These are phyloP conservation scores for Zosterops borbonicus DNA, from an alignment of 2,113 vertebrate genomes.

Conservation along the genomic window DNA sequence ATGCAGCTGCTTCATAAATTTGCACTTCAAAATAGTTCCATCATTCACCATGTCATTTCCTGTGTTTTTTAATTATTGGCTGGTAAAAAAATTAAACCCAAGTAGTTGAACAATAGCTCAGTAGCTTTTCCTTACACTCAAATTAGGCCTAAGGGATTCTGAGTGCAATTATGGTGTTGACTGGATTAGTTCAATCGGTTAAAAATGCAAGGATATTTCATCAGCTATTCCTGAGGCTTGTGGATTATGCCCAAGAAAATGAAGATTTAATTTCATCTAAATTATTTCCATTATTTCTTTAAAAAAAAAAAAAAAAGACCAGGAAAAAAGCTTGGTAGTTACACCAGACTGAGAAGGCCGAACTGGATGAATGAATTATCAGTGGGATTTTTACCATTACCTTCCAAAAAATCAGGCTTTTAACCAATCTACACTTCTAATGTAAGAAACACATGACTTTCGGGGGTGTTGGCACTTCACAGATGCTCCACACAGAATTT, in stretches of 20 bases:
- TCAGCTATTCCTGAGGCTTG: slow-evolving; percentile 29
- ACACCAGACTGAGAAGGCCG: not conserved
- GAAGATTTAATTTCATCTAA: slow-evolving; percentile 32
- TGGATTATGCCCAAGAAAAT: slow-evolving; percentile 55
- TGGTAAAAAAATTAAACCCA: slow-evolving; percentile 29
- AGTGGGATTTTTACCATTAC: not conserved
- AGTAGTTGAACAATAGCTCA: slow-evolving; percentile 7
- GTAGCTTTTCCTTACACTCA: slow-evolving; percentile 26
- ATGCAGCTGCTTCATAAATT: slow-evolving; percentile 54
- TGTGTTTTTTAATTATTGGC: slow-evolving; percentile 56
- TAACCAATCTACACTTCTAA: not conserved
- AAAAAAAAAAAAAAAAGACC: not conserved
- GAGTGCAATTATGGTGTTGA: slow-evolving; percentile 2
- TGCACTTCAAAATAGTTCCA: slow-evolving; percentile 49
- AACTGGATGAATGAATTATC: not conserved
- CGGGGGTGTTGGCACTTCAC: not conserved
- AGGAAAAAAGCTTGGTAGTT: not conserved
- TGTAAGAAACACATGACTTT: not conserved
- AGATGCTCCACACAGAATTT: not conserved
- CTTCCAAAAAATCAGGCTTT: not conserved
- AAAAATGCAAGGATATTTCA: slow-evolving; percentile 50
- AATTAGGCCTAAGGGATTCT: slow-evolving; percentile 29
- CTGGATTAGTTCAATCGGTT: not conserved
- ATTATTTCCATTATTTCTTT: not conserved
- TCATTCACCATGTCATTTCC: slow-evolving; percentile 57